Conservation (phyloP, 2,888 invertebrate genomes). For the Epinotia ramella region DNA sequence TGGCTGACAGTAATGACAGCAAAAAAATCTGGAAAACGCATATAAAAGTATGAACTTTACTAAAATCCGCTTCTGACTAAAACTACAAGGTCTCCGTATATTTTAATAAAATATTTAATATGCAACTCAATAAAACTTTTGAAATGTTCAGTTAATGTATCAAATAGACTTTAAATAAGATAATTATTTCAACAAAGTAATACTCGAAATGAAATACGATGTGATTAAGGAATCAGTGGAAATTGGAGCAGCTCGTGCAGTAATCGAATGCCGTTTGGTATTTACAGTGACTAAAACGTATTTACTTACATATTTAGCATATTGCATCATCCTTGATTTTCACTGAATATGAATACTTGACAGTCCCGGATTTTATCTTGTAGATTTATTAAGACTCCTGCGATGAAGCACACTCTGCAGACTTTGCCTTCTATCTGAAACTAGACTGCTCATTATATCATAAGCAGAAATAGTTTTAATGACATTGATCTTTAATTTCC, state of each 20-base stretch:
- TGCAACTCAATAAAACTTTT: not conserved
- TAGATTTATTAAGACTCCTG: constrained; percentile 50
- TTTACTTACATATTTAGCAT: constrained; percentile 65
- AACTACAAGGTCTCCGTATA: no score
- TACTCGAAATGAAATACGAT: not conserved
- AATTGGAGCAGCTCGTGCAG: not conserved
- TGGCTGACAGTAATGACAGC: constrained; percentile 59
- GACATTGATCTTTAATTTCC: constrained; percentile 68
- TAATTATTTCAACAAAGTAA: not conserved
- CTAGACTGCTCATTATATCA: constrained; percentile 70
- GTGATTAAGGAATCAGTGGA: not conserved
- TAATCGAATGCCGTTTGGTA: not conserved
- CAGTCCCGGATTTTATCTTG: not conserved
- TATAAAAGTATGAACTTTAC: not conserved
- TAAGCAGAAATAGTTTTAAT: constrained; percentile 63
- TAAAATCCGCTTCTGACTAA: not conserved
- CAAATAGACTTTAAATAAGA: not conserved
- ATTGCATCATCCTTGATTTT: constrained; percentile 57
- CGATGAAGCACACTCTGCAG: constrained; percentile 62
- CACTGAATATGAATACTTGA: constrained; percentile 10
- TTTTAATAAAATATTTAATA: no score
- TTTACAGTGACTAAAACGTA: constrained; percentile 1
- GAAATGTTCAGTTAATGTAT: not conserved
- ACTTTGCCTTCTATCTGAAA: constrained; percentile 75
- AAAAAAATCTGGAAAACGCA: constrained; percentile 63